phyloP scores from a whole-genome alignment of 2,888 invertebrate species.

The Microctonus aethiopoides region DNA sequence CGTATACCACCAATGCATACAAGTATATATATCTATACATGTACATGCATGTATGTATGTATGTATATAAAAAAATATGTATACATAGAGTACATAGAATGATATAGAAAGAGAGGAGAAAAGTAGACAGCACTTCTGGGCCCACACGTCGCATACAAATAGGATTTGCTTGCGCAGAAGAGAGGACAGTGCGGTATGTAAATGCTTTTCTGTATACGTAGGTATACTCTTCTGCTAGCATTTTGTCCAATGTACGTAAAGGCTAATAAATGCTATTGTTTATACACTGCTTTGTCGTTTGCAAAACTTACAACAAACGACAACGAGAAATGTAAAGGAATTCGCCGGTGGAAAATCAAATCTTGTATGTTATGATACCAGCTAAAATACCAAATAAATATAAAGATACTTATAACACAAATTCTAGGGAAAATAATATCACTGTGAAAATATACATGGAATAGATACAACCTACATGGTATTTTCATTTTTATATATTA shows the following conservation, averaged over 20 bases:
- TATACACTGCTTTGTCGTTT: conserved; percentile 42
- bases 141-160: conserved; percentile 37
- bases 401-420: too few species aligned
- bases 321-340: conserved; percentile 34
- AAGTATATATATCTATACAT: neutral
- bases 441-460: too few species aligned
- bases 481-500: too few species aligned
- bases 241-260: conserved; percentile 39
- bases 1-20: too few species aligned
- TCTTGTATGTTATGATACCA: conserved; percentile 40
- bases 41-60: neutral
- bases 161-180: conserved; percentile 31
- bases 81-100: neutral
- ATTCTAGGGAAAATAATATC: too few species aligned
- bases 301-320: conserved; percentile 4
- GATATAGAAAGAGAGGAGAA: neutral
- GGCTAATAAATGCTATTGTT: conserved; percentile 46
- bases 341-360: conserved; percentile 41
- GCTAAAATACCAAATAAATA: neutral
- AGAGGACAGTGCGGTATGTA: conserved; percentile 33
- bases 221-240: conserved; percentile 33
- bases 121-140: conserved; percentile 24
- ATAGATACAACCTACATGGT: too few species aligned
- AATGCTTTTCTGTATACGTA: conserved; percentile 32
- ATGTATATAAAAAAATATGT: too few species aligned